Evolutionary conservation across 2,797 vertebrate species (phyloP).

Genomic region (Emys orbicularis): DNA sequence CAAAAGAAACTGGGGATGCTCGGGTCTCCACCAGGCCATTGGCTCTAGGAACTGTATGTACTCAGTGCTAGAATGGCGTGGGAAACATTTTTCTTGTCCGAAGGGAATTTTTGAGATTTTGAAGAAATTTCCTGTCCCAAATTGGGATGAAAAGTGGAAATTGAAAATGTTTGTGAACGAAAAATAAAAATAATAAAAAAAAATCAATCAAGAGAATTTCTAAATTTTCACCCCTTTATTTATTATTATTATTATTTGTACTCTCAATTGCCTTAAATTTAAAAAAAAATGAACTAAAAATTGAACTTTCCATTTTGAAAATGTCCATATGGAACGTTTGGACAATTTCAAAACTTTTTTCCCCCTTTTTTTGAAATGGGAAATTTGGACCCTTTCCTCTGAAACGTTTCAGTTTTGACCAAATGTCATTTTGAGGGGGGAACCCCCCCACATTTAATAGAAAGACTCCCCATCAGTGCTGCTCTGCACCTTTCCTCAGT

Average conservation of each 20-base stretch:
- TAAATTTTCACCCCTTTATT: neutral
- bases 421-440: neutral
- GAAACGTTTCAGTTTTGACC: rapidly evolving
- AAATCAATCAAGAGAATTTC: neutral
- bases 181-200: neutral
- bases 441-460: neutral
- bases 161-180: neutral
- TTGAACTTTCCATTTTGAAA: neutral
- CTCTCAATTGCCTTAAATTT: neutral
- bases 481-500: neutral
- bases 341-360: rapidly evolving
- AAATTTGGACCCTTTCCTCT: neutral
- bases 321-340: neutral
- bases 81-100: neutral
- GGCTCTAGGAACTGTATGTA: rapidly evolving
- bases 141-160: neutral
- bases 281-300: neutral
- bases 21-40: rapidly evolving
- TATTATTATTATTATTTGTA: neutral
- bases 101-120: neutral
- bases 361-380: rapidly evolving
- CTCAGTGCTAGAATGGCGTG: neutral
- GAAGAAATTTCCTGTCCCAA: neutral
- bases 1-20: rapidly evolving
- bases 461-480: neutral